Conservation (phyloP, 2,888 invertebrate species). For the Flexamia atlantica region DNA sequence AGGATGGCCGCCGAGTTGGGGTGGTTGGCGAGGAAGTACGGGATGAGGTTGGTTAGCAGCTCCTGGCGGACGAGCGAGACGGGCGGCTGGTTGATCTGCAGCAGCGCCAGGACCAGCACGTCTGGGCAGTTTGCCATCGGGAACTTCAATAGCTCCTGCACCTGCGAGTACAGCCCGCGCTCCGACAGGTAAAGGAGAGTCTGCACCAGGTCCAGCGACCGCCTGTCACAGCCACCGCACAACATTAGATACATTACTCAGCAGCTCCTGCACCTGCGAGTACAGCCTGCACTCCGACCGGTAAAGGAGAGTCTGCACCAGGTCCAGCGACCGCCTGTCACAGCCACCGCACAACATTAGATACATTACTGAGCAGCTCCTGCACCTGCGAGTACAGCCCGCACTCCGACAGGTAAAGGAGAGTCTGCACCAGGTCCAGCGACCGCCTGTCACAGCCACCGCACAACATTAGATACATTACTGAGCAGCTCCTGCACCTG, state of each 20-base stretch:
- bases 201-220: slow-evolving; percentile 94
- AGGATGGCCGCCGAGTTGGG: slow-evolving; percentile 97
- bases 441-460: no score
- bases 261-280: slow-evolving; percentile 89
- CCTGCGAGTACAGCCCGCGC: slow-evolving; percentile 88
- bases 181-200: slow-evolving; percentile 92
- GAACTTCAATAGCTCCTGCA: slow-evolving; percentile 93
- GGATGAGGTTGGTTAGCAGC: slow-evolving; percentile 91
- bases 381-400: slow-evolving; percentile 90
- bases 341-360: no score
- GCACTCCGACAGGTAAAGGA: slow-evolving; percentile 92
- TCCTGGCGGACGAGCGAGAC: slow-evolving; percentile 90
- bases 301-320: slow-evolving; percentile 92
- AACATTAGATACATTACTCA: no score
- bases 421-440: slow-evolving; percentile 91
- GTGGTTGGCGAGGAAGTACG: slow-evolving; percentile 96
- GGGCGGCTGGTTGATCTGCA: slow-evolving; percentile 92
- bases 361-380: slow-evolving; percentile 93
- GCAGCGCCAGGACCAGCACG: slow-evolving; percentile 90
- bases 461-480: no score
- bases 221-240: no score
- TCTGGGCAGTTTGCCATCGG: slow-evolving; percentile 97
- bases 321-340: slow-evolving; percentile 90
- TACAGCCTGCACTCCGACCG: slow-evolving; percentile 93
- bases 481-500: slow-evolving; percentile 92